Conservation (phyloP, 30 jellyfish, hydroid and myxozoan species). For the Pelagia noctiluca region DNA sequence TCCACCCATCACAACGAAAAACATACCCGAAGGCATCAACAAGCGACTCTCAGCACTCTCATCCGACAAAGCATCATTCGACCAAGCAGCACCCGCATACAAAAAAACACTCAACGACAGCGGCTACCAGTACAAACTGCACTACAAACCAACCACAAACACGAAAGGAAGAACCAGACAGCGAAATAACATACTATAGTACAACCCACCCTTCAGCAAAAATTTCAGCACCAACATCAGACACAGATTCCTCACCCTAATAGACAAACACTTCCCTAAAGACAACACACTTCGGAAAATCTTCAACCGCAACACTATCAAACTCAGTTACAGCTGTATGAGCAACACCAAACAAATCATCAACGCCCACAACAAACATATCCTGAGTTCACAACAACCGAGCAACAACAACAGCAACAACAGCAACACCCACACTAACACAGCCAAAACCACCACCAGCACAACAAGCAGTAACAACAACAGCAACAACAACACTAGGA, state of each 20-base stretch:
- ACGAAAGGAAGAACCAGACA: conserved; percentile 38
- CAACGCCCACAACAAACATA: conserved; percentile 16
- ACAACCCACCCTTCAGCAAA: conserved; percentile 52
- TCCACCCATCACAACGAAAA: conserved; percentile 8
- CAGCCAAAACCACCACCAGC: conserved; percentile 7
- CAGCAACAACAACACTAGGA: conserved; percentile 2
- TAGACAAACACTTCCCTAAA: conserved; percentile 67
- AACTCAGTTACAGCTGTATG: conserved; percentile 46
- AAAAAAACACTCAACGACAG: no score
- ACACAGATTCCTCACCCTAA: conserved; percentile 43
- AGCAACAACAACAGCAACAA: conserved; percentile 6
- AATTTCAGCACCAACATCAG: conserved; percentile 29
- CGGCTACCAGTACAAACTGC: conserved; percentile 48
- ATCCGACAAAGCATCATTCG: conserved; percentile 69
- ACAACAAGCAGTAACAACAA: neutral
- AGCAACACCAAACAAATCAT: neutral
- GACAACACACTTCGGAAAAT: conserved; percentile 47
- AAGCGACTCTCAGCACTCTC: conserved; percentile 52
- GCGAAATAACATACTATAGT: conserved; percentile 25
- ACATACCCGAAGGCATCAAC: conserved; percentile 42
- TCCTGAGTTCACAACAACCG: conserved; percentile 9
- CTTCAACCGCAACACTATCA: conserved; percentile 46
- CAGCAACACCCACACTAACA: conserved; percentile 29
- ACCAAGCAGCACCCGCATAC: conserved; percentile 54
- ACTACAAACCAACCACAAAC: conserved; percentile 32